Conservation (phyloP, 2,797 vertebrate genomes). For the Clarias laeviceps region DNA sequence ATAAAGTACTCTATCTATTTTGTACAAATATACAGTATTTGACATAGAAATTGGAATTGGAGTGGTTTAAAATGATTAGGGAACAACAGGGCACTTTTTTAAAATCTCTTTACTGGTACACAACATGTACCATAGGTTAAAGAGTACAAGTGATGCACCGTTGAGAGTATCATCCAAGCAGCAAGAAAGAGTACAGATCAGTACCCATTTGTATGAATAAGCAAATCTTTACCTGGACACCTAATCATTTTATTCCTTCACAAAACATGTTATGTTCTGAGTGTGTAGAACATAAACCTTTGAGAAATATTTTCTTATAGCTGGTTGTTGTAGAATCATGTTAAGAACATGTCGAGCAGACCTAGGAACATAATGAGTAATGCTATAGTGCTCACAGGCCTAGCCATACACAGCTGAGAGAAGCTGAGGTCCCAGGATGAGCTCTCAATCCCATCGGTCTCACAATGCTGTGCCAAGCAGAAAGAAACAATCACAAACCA, state of each 20-base stretch:
- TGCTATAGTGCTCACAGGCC: conserved; percentile 64
- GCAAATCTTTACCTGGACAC: background rate
- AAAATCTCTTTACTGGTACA: background rate
- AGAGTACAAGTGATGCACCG: background rate
- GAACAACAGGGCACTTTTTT: too few relatives aligned
- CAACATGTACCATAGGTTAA: background rate
- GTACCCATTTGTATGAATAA: background rate
- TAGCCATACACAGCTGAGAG: conserved; percentile 59
- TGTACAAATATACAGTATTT: too few relatives aligned
- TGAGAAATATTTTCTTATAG: conserved; percentile 35
- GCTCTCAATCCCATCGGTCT: conserved; percentile 54
- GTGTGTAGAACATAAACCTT: background rate
- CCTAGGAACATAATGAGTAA: conserved; percentile 66
- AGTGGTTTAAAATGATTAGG: too few relatives aligned
- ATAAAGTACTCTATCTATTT: too few relatives aligned
- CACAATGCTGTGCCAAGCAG: conserved; percentile 37
- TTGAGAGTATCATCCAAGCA: background rate
- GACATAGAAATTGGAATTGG: too few relatives aligned
- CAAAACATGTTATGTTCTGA: background rate
- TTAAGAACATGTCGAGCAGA: conserved; percentile 40
- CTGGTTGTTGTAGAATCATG: conserved; percentile 58
- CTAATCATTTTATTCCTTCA: background rate
- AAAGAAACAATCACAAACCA: conserved; percentile 14
- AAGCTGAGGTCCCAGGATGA: conserved; percentile 57
- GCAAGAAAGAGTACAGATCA: background rate